These are phyloP conservation scores for Phylloscopus collybita DNA, from an alignment of 2,797 vertebrate genomes.

Conservation along the genomic window DNA sequence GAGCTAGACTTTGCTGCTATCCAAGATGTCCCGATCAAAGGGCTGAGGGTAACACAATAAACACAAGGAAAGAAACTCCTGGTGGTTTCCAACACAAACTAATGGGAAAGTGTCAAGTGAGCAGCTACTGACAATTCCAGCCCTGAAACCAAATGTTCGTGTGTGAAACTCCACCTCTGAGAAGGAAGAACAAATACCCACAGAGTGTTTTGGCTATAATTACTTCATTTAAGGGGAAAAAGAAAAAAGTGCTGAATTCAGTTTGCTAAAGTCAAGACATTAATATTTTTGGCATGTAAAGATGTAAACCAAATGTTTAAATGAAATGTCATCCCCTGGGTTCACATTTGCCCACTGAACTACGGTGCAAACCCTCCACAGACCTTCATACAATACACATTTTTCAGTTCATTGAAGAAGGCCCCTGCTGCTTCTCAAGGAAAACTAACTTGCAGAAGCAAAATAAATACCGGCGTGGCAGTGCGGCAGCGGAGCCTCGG, in stretches of 20 bases:
- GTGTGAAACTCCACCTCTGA: background rate
- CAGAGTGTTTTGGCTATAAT: slow-evolving; percentile 44
- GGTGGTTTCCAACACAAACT: slow-evolving; percentile 62
- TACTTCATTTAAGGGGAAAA: slow-evolving; percentile 7
- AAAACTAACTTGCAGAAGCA: slow-evolving; percentile 53
- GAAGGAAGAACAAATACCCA: slow-evolving; percentile 42
- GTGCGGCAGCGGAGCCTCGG: background rate
- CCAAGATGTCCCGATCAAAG: slow-evolving; percentile 59
- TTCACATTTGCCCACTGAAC: slow-evolving; percentile 24
- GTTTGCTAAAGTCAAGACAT: slow-evolving; percentile 36
- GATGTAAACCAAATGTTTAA: slow-evolving; percentile 65
- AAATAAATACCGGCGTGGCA: slow-evolving; percentile 49
- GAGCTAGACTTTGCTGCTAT: slow-evolving; percentile 2
- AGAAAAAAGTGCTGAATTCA: background rate
- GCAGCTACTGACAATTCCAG: slow-evolving; percentile 38
- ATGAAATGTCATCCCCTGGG: slow-evolving; percentile 47
- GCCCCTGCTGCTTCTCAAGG: slow-evolving; percentile 38
- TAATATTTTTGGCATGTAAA: slow-evolving; percentile 61
- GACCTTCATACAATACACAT: slow-evolving; percentile 24
- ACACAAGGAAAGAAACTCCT: slow-evolving; percentile 57
- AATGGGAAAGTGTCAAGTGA: slow-evolving; percentile 30
- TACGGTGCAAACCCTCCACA: slow-evolving; percentile 20
- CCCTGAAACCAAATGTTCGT: background rate
- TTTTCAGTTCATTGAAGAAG: slow-evolving; percentile 64
- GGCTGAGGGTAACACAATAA: slow-evolving; percentile 42